phyloP scores from a whole-genome alignment of 2,888 invertebrate species.

The Trissonchulus latispiculum region DNA sequence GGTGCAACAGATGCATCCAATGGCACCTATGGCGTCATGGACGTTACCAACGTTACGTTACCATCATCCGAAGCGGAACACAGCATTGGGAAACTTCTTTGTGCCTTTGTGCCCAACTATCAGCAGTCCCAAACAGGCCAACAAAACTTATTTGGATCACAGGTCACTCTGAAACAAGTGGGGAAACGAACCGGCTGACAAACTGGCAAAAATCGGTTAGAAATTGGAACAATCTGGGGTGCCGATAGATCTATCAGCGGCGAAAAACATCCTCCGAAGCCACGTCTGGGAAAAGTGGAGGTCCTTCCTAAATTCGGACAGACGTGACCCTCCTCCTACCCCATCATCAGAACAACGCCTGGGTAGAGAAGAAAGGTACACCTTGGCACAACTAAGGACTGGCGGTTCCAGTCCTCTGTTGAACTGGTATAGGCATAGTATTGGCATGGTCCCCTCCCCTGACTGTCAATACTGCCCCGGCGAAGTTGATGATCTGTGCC shows the following conservation, averaged over 20 bases:
- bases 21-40: too few relatives aligned
- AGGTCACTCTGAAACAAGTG: neutral
- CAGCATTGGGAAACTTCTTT: too few relatives aligned
- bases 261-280: neutral
- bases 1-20: too few relatives aligned
- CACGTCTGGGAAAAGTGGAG: neutral
- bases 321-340: neutral
- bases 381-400: neutral
- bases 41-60: too few relatives aligned
- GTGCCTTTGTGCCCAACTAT: too few relatives aligned
- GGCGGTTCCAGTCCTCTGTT: neutral
- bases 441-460: neutral
- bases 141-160: slow-evolving; percentile 3
- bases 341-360: neutral
- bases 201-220: neutral
- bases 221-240: neutral
- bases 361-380: neutral
- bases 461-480: neutral
- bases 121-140: too few relatives aligned
- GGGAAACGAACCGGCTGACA: slow-evolving; percentile 1
- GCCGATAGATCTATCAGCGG: neutral
- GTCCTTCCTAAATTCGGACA: neutral
- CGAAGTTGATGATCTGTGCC: neutral
- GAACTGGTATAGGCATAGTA: neutral
- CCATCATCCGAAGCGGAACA: too few relatives aligned